Evolutionary conservation across 2,797 vertebrate genomes (phyloP), one percentile per base, ranked within the genome.

Genomic region (Gobionotothen gibberifrons): DNA sequence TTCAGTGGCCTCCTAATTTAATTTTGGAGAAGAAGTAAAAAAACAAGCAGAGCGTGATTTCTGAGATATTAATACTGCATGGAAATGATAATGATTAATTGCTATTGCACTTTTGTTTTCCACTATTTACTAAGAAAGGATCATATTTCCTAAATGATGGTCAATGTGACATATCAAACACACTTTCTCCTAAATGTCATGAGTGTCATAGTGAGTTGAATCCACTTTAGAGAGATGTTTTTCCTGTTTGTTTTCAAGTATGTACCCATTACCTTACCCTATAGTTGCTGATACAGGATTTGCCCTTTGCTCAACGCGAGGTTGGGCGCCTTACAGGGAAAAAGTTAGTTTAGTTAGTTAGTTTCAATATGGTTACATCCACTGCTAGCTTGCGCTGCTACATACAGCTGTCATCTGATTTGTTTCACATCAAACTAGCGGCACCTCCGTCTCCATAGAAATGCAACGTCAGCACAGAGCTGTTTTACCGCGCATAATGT

Each of bases 1-100:
- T 90, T 86, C 85, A 85, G 75, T 72, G 60, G 83, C 61, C 84
- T 69, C 84, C 89, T 92, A 90, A 92, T 91, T 91, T 86, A 82
- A 91, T 92, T 91, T 84, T 72, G 61, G 84, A 68, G 72, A 72
- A 81, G 86, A 85, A 83, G 82, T 84, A 80, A 82, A 84, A 82
- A 84, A 89, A 82, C 60, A 58, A 84, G 75, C 29, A 3, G 76
- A 83, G 82, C 73, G 17, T 66, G 80, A 85, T 81, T 73, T 85
- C 77, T 83, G 77, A 79, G 84, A 86, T 91, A 87, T 91, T 92
- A 89, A 92, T 90, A 83, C 74, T 26, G 73, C 75, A 65, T 78
- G 64, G 54, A 89, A 85, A 87, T 79, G 72, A 84, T 87, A 81
- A 91, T 87, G 90, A 92, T 85, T 53, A 88, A 90, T 86, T 65